Evolutionary conservation across 2,888 invertebrate species (phyloP).

Genomic region (Anarsia innoxiella): DNA sequence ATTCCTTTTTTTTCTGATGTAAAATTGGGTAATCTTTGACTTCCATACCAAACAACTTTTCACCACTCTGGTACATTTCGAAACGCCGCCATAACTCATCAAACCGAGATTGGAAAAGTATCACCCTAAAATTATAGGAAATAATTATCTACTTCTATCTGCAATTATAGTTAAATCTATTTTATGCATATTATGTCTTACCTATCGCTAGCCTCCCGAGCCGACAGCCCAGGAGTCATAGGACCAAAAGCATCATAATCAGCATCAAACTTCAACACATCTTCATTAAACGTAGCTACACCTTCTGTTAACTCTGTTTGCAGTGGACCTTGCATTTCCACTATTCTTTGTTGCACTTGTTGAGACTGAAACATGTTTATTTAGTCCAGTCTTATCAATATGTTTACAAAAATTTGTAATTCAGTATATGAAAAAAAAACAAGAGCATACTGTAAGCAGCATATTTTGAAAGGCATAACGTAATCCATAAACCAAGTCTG

Average conservation of each 20-base stretch:
- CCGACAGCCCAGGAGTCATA: constrained; percentile 87
- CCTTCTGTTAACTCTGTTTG: constrained; percentile 83
- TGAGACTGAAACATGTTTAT: constrained; percentile 77
- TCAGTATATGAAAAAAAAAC: no score
- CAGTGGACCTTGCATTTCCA: constrained; percentile 84
- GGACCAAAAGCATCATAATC: constrained; percentile 88
- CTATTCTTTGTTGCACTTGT: constrained; percentile 80
- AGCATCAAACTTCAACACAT: constrained; percentile 80
- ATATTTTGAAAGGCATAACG: constrained; percentile 86
- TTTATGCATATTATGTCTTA: no score
- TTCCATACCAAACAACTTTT: constrained; percentile 88
- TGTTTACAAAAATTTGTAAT: no score
- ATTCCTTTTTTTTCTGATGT: constrained; percentile 86
- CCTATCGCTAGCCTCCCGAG: constrained; percentile 91
- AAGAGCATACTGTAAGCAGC: constrained; percentile 81
- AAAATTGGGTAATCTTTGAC: constrained; percentile 88
- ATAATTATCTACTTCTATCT: no score
- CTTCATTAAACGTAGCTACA: constrained; percentile 77
- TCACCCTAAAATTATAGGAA: no score
- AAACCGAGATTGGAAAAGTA: constrained; percentile 87
- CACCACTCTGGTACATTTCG: constrained; percentile 89
- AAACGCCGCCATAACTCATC: constrained; percentile 88
- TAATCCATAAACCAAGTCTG: constrained; percentile 85
- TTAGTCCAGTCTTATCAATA: no score
- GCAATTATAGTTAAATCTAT: no score